Percentiles rank a stretch among this genome's conserved stretches.
Conservation (phyloP, 2,113 vertebrate genomes). For the Apus apus region DNA sequence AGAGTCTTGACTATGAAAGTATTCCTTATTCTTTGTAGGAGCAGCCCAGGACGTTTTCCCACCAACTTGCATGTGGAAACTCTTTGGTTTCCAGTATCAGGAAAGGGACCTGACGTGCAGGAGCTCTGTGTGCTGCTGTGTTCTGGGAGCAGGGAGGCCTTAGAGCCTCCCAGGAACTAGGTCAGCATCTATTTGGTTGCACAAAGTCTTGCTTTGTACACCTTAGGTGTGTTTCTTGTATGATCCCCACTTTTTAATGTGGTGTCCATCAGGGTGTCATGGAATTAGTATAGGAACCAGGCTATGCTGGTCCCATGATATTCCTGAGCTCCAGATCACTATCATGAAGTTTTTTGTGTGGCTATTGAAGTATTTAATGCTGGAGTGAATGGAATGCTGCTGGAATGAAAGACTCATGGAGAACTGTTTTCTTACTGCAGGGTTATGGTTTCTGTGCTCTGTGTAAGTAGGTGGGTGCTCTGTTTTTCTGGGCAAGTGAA, state of each 20-base stretch:
- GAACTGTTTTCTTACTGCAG: not conserved
- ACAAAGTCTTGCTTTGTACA: not conserved
- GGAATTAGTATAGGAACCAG: not conserved
- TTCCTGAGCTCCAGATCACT: rapidly evolving
- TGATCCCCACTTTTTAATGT: rapidly evolving
- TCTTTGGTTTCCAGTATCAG: not conserved
- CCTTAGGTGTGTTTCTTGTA: not conserved
- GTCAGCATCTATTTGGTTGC: not conserved
- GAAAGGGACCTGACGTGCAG: rapidly evolving
- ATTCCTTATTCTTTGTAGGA: not conserved
- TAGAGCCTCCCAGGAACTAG: not conserved
- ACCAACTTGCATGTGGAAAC: rapidly evolving
- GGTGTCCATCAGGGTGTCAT: rapidly evolving
- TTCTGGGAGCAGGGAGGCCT: not conserved
- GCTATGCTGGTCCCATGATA: rapidly evolving
- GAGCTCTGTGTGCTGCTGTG: not conserved
- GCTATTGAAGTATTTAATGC: not conserved
- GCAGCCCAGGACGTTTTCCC: not conserved
- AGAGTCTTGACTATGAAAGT: not conserved
- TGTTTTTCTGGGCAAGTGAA: not conserved
- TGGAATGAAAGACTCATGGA: not conserved
- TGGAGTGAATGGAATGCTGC: not conserved
- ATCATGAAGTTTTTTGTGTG: not conserved
- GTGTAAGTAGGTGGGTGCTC: rapidly evolving
- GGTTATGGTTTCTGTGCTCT: not conserved